A percentile compares a stretch with the other conserved stretches of the same genome.
Evolutionary conservation across 2,113 vertebrate genomes (phyloP).

Genomic region (Aplodontia rufa): DNA sequence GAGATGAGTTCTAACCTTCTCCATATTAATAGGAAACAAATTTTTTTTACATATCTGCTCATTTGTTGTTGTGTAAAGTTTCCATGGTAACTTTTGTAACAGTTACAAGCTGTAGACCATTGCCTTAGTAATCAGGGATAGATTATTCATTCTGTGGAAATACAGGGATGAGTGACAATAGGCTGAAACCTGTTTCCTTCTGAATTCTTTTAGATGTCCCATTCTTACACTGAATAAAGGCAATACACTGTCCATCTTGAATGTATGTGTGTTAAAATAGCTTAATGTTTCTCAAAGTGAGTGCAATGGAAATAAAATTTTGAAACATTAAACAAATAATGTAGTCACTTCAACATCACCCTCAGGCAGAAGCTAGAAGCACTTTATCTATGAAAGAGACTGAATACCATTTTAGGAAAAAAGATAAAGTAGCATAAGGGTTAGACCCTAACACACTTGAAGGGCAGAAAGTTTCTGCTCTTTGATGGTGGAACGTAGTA

Average conservation of each 20-base stretch:
- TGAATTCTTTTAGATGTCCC: neutral
- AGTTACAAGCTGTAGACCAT: neutral
- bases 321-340: neutral
- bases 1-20: neutral
- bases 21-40: neutral
- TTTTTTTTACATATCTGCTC: neutral
- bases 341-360: neutral
- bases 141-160: neutral
- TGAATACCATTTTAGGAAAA: neutral
- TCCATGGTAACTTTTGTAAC: constrained; percentile 24
- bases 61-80: neutral
- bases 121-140: constrained; percentile 36
- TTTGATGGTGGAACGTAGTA: neutral
- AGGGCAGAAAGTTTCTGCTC: neutral
- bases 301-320: too few species aligned
- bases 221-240: neutral
- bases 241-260: neutral
- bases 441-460: neutral
- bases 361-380: neutral
- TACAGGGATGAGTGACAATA: neutral
- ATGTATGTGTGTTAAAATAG: neutral
- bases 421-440: too few species aligned
- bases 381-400: neutral
- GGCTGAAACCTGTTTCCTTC: neutral
- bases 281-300: neutral